phyloP scores from a whole-genome alignment of 2,797 vertebrate species.

The Bufotes viridis region DNA sequence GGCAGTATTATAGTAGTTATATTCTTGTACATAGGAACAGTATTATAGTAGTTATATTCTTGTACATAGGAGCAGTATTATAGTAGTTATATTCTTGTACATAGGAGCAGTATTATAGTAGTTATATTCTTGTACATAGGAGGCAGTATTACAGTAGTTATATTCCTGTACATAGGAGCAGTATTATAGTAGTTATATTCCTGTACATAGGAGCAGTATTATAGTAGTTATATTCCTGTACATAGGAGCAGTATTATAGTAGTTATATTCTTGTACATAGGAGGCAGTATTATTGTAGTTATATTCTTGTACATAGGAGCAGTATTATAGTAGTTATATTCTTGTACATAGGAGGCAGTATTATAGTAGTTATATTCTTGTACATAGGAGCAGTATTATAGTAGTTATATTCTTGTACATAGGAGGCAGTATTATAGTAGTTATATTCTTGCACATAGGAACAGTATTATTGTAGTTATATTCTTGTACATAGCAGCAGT shows the following conservation, averaged over 20 bases:
- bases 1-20: constrained; percentile 19
- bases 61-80: constrained; percentile 16
- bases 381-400: constrained; percentile 2
- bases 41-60: constrained; percentile 24
- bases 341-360: background rate
- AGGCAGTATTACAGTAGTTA: too few relatives aligned
- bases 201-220: too few relatives aligned
- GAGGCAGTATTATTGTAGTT: background rate
- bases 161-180: too few relatives aligned
- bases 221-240: too few relatives aligned
- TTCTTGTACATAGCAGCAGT: too few relatives aligned
- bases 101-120: background rate
- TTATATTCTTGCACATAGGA: background rate
- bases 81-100: constrained; percentile 8
- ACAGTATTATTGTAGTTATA: too few relatives aligned
- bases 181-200: too few relatives aligned
- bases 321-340: too few relatives aligned
- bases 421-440: too few relatives aligned
- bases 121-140: too few relatives aligned
- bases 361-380: constrained; percentile 6
- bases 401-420: background rate
- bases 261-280: too few relatives aligned
- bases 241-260: too few relatives aligned
- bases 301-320: background rate
- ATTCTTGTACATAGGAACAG: constrained; percentile 7